Base-by-base conservation (phyloP, 1,140 invertebrate species). In the Cherax quadricarinatus region DNA sequence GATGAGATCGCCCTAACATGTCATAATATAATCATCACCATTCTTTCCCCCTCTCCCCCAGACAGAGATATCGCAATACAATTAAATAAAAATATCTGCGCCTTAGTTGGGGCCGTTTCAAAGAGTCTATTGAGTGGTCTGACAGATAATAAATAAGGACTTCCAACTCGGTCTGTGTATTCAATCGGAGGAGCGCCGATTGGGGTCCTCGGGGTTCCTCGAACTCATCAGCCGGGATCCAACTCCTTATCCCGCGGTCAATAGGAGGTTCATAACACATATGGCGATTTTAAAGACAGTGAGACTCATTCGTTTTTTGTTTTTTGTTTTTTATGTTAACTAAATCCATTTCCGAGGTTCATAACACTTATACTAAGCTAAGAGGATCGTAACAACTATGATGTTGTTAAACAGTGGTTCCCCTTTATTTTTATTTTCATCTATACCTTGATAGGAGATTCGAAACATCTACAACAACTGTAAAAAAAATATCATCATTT, bases 1-100 rank as follows among this genome's bases (percentile, higher is more conserved):
- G 7, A 0, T 57, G 53, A 12, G 5, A 57, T 4, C 53, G 53
- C 0, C 53, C 12, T 57, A 14, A 9, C 53, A 57, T 57, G 57
- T n/a, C 81, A 83, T 83, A 83, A 83, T 83, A 60, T 83, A 83
- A 83, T 83, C 81, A 83, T 83, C 81, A 83, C 12, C 41, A 66
- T 66, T 57, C 21, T 81, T 14, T 21, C 51, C 80, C 51, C 80
- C 49, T 21, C 30, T n/a, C 18, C 81, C 51, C 57, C 12, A 24
- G 21, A 83, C 81, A 57, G 51, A 83, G 51, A 83, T 83, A 83
- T 83, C 81, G 24, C n/a, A 83, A 83, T 60, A 83, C 51, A 51
- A 83, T 83, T 21, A 6, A 57, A 57, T 53, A 57, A 83, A 57
- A 30, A 60, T 83, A 57, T 83, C 48, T 81, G 41, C 16, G 49